Evolutionary conservation across 2,888 invertebrate species (phyloP), one percentile per base, ranked within the genome.

Genomic region (Nomada fabriciana): DNA sequence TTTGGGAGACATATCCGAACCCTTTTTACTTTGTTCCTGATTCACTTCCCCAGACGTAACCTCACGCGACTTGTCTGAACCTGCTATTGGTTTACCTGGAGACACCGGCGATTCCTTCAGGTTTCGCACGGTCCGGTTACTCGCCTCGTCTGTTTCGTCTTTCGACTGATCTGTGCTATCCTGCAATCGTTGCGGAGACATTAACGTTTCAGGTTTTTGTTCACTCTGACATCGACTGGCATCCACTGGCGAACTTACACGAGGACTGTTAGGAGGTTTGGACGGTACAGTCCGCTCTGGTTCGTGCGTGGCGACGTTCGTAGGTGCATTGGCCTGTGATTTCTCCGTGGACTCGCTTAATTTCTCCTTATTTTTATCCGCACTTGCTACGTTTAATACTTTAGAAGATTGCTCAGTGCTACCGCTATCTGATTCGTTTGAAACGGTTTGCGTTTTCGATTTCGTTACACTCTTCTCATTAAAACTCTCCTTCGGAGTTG

Each of bases 151-250:
- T 1, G 11, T 53, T 20, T 50, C 23, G 1, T n/a, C 23, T 13
- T 9, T 3, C 4, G 13, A 13, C 5, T 13, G 11, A 25, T 23
- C 11, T 9, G 64, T 23, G 18, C 47, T 47, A 13, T 76, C 52
- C 2, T 57, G 75, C n/a, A 67, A 80, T 29, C 80, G 65, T n/a
- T 76, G 52, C 47, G 83, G 55, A 1, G 71, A 23, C 53, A 72
- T 67, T 2, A 53, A 43, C 2, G 29, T 64, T 13, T 63, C 68
- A n/a, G 61, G 11, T 52, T 77, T 29, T 2, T n/a, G 61, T 10
- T 82, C 65, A 15, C 18, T 53, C 52, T 36, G 53, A 36, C n/a
- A 18, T 2, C 25, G 52, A 15, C 11, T n/a, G 18, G 2, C 0
- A 0, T 72, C 57, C 18, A 42, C 60, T 9, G 78, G 71, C n/a